Base-by-base conservation (phyloP, 2,797 vertebrate species). In the Geotrypetes seraphini region DNA sequence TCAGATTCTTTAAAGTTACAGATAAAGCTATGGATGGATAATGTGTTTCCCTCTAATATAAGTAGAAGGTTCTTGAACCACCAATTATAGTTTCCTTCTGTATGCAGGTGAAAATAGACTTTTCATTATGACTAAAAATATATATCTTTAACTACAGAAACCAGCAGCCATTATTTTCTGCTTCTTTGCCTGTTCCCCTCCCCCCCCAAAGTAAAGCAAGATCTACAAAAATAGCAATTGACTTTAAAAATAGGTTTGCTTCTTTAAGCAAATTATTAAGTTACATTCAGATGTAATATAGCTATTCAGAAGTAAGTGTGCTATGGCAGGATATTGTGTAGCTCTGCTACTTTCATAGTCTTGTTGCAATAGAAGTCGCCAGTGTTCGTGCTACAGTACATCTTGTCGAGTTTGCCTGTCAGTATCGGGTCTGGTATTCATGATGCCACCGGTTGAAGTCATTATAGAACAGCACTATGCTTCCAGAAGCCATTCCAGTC, bases 201-300 rank as follows among this genome's bases (percentile, higher is more conserved):
- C 81, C 52, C 81, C 52, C 15, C 61, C 73, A 84, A 92, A 91
- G 87, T 79, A 83, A 76, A 83, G 85, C 81, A 69, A 79, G 60
- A 73, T 89, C 93, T 97, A 97, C 86, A 99, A 99, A 98, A 98
- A 96, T 92, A 93, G 84, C 86, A 85, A 89, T 87, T 85, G 83
- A 85, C 78, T 85, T 90, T 84, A 71, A 91, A 97, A 97, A 97
- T 95, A 93, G 92, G 73, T 79, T 87, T 79, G 71, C 64, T 82
- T 67, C 71, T 77, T 78, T 50, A 63, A 79, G 75, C 73, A 81
- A 63, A 71, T 75, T 57, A 47, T 71, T 50, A 61, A 78, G 75
- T 84, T 88, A 88, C 85, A 89, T 89, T 89, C 86, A 84, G 68
- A 55, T 71, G 69, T 57, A 67, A 68, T 64, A 70, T 37, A 57